Evolutionary conservation across 2,888 invertebrate genomes (phyloP), one percentile per base, ranked within the genome.

Genomic region (Drosophila prolongata): DNA sequence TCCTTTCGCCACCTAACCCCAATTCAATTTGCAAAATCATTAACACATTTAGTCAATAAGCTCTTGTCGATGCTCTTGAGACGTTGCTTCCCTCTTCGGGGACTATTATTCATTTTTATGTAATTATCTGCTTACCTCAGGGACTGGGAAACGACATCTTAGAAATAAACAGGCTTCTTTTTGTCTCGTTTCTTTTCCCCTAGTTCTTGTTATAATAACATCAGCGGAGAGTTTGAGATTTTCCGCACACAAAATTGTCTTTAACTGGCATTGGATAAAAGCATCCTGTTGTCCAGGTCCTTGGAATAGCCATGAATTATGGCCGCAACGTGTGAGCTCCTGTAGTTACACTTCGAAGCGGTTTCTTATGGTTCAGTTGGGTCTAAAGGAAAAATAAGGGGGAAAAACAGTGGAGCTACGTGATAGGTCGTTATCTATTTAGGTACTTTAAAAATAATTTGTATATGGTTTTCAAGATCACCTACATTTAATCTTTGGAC

Each of bases 91-190:
- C 59, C 62, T 75, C 84, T 73, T 80, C 70, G 69, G 66, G 78
- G 82, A 82, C 79, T 83, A 85, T 85, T 82, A 83, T 80, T 85
- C 79, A 80, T 82, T 83, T 84, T 83, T 82, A 82, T 85, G 82
- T 83, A 83, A 83, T 83, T 83, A 83, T 82, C 70, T 78, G 67
- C 80, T 80, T 79, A 80, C 52, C 14, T 71, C 57, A 80, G 65
- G 67, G 67, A 52, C 66, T 38, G 24, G 58, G 53, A 79, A 27
- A 38, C 44, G 56, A 61, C 61, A 46, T 37, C 46, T 70, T 67
- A 75, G 65, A 75, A 56, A 71, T 40, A 30, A 53, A 49, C 27
- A 37, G 61, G 49, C 59, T 44, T 1, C 40, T 24, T 30, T 30
- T 8, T 30, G 30, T 6, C 30, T 8, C 30, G 8, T 44, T 30